Evolutionary conservation across 2,113 vertebrate genomes (phyloP).

Genomic region (Hipposideros armiger): DNA sequence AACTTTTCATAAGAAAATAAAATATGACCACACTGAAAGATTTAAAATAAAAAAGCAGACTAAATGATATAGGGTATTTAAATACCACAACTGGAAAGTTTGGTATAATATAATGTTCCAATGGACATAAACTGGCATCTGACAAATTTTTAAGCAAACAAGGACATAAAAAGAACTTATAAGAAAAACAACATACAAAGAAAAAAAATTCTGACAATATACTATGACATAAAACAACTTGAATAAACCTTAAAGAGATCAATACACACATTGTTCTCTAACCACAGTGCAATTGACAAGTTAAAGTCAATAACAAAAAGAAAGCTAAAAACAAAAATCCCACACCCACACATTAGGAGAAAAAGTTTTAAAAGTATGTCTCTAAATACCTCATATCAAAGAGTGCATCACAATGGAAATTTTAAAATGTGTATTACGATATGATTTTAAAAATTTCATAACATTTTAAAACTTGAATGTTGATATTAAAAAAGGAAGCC

Average conservation of each 20-base stretch:
- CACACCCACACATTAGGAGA: neutral
- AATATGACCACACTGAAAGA: neutral
- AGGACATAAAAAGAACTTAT: neutral
- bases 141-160: neutral
- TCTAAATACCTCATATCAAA: constrained; percentile 4
- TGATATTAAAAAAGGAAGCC: neutral
- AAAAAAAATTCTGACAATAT: neutral
- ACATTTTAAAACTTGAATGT: neutral
- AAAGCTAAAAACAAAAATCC: neutral
- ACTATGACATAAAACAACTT: neutral
- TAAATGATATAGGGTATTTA: neutral
- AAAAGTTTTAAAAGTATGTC: neutral
- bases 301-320: neutral
- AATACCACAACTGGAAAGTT: neutral
- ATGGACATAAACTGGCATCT: neutral
- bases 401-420: neutral
- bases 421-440: neutral
- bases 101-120: neutral
- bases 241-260: neutral
- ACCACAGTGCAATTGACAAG: neutral
- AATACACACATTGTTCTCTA: neutral
- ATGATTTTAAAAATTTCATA: neutral
- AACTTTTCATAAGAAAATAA: constrained; percentile 19
- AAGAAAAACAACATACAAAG: neutral
- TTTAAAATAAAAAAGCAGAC: neutral